Base-by-base conservation (phyloP, 2,888 invertebrate species). In the Gisinianus flammeolus region DNA sequence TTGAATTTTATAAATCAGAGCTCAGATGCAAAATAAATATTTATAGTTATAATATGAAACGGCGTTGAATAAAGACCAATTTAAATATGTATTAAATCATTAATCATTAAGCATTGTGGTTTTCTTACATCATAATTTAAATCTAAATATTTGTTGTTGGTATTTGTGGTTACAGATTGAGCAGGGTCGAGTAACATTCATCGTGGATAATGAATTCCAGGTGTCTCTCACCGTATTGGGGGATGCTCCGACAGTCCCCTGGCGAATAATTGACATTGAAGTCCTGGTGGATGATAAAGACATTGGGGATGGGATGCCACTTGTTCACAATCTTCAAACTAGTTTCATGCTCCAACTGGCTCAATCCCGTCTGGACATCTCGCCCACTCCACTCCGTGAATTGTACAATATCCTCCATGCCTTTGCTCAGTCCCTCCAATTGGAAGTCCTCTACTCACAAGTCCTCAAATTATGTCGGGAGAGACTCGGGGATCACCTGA, bases 181-280 rank as follows among this genome's bases (percentile, higher is more conserved):
- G 87, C 93, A 95, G 88, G 98, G 98, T 0, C 90, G 97, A 80
- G 98, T 97, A 2, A 96, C 93, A 52, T 98, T 98, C 87, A 91
- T 93, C 83, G 95, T 98, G 0, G 95, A 96, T 81, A 94, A 97
- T 87, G 98, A 98, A 87, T 98, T 98, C 88, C 94, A 95, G 87
- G 97, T 96, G 16, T 94, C 97, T 0, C 89, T 99, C 79, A 99
- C 98, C 2, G 93, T 99, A 12, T 96, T 99, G 94, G 98, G 98
- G 1, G 98, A 99, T 88, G 94, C 93, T 4, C 92, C 93, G 0
- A 93, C 91, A 86, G 92, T 97, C 77, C 97, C 98, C 0, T 99
- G 99, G 98, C 91, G 97, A 72, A 89, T 99, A 74, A 89, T 99
- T 79, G 96, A 97, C 87, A 94, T 99, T 84, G 95, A 96, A 85